Conservation (phyloP, 37 sponge, comb jelly and placozoan genomes). For the Hexactinellida sp. region DNA sequence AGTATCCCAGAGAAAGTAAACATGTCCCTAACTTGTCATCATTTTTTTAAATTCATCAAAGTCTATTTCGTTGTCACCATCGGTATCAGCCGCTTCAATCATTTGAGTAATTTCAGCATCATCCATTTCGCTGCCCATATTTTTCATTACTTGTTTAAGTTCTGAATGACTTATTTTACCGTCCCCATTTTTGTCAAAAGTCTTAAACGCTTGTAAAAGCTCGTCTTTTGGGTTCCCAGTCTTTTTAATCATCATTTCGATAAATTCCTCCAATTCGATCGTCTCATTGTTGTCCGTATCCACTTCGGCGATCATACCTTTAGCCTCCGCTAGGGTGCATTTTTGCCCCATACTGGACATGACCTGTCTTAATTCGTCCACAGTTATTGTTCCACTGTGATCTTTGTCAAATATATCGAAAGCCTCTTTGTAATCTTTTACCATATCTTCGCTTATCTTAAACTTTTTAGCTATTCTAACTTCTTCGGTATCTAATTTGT, state of each 20-base stretch:
- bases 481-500: too few species aligned
- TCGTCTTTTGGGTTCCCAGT: not conserved
- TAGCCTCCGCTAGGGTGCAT: not conserved
- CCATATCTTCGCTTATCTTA: not conserved
- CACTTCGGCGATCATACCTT: not conserved
- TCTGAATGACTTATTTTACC: slow-evolving; percentile 14
- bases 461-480: not conserved
- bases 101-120: slow-evolving; percentile 13
- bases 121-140: slow-evolving; percentile 8
- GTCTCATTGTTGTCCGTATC: slow-evolving; percentile 4
- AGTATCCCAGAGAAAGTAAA: too few species aligned
- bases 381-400: not conserved
- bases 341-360: not conserved
- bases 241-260: not conserved
- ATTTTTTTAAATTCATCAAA: not conserved
- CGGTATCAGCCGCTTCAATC: slow-evolving; percentile 14
- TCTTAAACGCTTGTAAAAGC: slow-evolving; percentile 12
- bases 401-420: not conserved
- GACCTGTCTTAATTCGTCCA: not conserved
- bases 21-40: not conserved
- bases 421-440: not conserved
- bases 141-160: slow-evolving; percentile 15
- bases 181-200: slow-evolving; percentile 21
- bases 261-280: slow-evolving; percentile 20
- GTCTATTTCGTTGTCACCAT: not conserved